phyloP scores from a whole-genome alignment of 37 sponge, comb jelly and placozoan species.

The Cliona cf. orientalis region DNA sequence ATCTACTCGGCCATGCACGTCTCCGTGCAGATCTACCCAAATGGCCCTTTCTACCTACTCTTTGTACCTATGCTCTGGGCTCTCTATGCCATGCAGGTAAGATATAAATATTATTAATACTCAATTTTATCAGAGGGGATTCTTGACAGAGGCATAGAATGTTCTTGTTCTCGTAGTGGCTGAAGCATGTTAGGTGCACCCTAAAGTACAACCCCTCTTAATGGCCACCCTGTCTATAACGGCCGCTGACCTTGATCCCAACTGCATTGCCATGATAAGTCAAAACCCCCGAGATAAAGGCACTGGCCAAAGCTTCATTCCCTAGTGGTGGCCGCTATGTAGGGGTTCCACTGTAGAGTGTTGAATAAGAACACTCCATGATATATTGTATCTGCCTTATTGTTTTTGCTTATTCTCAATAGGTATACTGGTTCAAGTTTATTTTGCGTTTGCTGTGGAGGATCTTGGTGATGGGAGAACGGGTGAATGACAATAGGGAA shows the following conservation, averaged over 20 bases:
- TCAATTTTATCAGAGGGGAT: not conserved
- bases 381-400: too few relatives aligned
- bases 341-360: not conserved
- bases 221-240: too few relatives aligned
- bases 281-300: too few relatives aligned
- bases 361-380: not conserved
- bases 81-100: slow-evolving; percentile 77
- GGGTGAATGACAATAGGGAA: slow-evolving; percentile 54
- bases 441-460: slow-evolving; percentile 63
- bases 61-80: slow-evolving; percentile 61
- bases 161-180: too few relatives aligned
- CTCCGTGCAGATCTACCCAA: slow-evolving; percentile 37
- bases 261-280: too few relatives aligned
- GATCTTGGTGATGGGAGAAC: slow-evolving; percentile 44
- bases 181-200: too few relatives aligned
- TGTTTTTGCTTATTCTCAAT: not conserved
- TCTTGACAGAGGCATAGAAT: slow-evolving; percentile 3
- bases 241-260: too few relatives aligned
- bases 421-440: slow-evolving; percentile 79
- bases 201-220: too few relatives aligned
- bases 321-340: too few relatives aligned
- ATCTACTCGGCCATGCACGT: slow-evolving; percentile 65
- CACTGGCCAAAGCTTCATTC: too few relatives aligned
- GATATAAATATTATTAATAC: not conserved
- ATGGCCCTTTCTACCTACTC: slow-evolving; percentile 70